Evolutionary conservation across 1,140 invertebrate genomes (phyloP).

Genomic region (Drosophila lowei): DNA sequence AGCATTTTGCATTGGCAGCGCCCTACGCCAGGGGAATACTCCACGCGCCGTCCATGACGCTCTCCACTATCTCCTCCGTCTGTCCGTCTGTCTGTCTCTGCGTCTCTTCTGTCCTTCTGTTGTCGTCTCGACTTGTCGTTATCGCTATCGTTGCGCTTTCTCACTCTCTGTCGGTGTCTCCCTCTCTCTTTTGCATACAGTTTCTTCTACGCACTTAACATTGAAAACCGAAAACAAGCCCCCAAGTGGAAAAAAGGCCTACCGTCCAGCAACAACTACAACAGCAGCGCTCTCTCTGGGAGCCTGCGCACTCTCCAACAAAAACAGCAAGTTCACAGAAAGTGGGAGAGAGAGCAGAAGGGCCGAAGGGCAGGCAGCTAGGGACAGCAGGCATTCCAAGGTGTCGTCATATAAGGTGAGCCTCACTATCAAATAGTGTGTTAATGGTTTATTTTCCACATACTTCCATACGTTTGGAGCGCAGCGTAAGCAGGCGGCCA

Average conservation of each 20-base stretch:
- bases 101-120: conserved; percentile 9
- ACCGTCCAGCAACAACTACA: conserved; percentile 25
- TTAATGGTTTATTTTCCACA: no score
- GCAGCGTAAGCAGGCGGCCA: no score
- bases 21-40: conserved; percentile 45
- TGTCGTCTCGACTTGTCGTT: conserved; percentile 33
- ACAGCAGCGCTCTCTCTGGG: conserved; percentile 21
- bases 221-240: conserved; percentile 80
- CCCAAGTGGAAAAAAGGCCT: conserved; percentile 67
- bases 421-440: no score
- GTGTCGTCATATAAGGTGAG: no score
- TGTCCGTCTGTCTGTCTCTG: conserved; percentile 5
- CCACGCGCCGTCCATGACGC: conserved; percentile 16
- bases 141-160: conserved; percentile 39
- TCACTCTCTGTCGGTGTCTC: conserved; percentile 12
- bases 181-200: conserved; percentile 30
- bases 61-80: conserved; percentile 1
- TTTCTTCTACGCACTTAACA: conserved; percentile 72
- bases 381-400: no score
- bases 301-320: conserved; percentile 42
- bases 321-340: conserved; percentile 6
- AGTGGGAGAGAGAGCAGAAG: background rate
- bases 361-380: no score
- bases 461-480: no score
- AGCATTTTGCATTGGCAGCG: conserved; percentile 42